These are phyloP conservation scores for Natator depressus DNA, from an alignment of 2,113 vertebrate genomes.

Conservation along the genomic window DNA sequence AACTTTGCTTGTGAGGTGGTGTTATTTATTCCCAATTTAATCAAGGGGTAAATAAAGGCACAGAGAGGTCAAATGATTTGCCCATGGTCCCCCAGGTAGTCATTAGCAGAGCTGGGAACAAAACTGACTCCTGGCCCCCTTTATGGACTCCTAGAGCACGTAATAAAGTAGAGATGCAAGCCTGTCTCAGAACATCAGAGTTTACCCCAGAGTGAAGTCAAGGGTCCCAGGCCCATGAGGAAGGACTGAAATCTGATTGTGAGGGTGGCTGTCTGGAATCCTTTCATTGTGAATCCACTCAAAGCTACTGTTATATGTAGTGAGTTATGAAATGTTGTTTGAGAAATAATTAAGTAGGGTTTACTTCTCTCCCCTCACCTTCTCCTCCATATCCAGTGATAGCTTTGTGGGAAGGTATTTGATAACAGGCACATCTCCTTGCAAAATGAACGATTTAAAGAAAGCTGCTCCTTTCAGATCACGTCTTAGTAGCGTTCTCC, in stretches of 20 bases:
- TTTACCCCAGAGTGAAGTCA: background rate
- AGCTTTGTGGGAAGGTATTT: conserved; percentile 46
- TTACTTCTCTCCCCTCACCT: conserved; percentile 43
- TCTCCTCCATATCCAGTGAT: background rate
- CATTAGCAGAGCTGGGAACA: conserved; percentile 4
- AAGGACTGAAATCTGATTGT: background rate
- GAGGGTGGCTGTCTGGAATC: background rate
- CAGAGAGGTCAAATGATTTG: background rate
- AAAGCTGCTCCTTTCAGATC: conserved; percentile 24
- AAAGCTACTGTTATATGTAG: background rate
- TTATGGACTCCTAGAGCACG: background rate
- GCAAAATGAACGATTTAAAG: conserved; percentile 57
- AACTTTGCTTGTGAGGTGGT: background rate
- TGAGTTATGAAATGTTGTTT: background rate
- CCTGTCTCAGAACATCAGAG: background rate
- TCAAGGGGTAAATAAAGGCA: background rate
- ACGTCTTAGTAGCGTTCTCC: conserved; percentile 58
- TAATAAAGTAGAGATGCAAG: background rate
- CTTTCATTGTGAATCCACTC: background rate
- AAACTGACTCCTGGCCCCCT: background rate
- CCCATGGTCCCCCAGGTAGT: background rate
- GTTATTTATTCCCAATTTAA: background rate
- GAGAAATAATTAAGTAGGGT: conserved; percentile 32
- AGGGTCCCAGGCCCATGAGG: background rate
- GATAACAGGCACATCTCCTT: conserved; percentile 49